These are phyloP conservation scores for Ovibos moschatus DNA, from an alignment of 2,113 vertebrate species.

Conservation along the genomic window DNA sequence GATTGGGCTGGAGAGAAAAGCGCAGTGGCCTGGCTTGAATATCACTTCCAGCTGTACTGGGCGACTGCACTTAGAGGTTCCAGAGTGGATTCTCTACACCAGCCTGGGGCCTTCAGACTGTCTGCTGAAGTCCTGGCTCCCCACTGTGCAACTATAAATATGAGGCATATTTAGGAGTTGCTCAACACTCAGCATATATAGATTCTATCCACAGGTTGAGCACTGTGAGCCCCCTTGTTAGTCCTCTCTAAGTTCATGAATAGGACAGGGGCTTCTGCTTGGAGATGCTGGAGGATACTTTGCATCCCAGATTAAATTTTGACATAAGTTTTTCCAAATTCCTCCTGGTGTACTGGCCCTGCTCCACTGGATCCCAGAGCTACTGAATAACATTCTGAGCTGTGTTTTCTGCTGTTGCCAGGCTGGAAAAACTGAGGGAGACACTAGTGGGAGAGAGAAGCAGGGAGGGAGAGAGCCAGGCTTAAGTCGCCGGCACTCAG, in stretches of 20 bases:
- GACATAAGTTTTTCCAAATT: constrained; percentile 69
- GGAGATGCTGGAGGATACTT: background rate
- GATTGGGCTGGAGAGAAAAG: background rate
- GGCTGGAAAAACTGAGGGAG: constrained; percentile 60
- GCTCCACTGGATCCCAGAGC: background rate
- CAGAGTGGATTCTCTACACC: background rate
- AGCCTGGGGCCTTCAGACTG: background rate
- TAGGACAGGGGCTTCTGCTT: background rate
- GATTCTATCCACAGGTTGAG: background rate
- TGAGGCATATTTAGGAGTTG: background rate
- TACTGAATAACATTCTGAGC: constrained; percentile 39
- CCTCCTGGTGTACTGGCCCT: background rate
- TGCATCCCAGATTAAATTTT: constrained; percentile 54
- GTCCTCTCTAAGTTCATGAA: background rate
- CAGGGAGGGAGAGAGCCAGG: background rate
- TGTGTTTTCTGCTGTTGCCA: constrained; percentile 13
- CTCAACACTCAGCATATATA: background rate
- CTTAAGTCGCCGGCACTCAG: background rate
- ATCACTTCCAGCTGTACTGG: background rate
- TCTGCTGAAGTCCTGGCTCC: background rate
- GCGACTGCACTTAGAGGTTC: background rate
- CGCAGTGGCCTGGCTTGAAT: fast-evolving
- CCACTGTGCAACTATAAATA: background rate
- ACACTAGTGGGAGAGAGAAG: background rate
- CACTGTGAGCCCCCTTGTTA: background rate